Evolutionary conservation across 2,888 invertebrate species (phyloP), one percentile per base, ranked within the genome.

Genomic region (Clostera curtula): DNA sequence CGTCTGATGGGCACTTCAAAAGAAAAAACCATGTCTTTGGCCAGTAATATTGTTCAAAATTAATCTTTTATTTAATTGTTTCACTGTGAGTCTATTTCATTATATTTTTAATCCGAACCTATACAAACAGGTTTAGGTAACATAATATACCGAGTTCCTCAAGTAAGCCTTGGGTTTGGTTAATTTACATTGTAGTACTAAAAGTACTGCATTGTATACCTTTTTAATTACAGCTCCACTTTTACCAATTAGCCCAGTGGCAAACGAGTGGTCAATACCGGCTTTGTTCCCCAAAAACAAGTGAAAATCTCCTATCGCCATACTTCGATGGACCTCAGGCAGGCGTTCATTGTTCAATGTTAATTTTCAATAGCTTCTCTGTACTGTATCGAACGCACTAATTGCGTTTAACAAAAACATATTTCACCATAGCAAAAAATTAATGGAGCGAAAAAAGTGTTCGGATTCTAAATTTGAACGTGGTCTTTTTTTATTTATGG

Each of bases 231-330:
- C 70, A 73, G 62, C 66, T 62, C 66, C 62, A 77, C 77, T 83
- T 80, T 82, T 82, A 77, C 82, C 76, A 79, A 82, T 82, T 82
- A 79, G 59, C 56, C 56, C 39, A 51, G 48, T 47, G 43, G 48
- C 52, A 61, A 70, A 64, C 67, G 69, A 63, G 51, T 59, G 47
- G 38, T 44, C 49, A 48, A 68, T 65, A 75, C 54, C 27, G 34
- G 61, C 75, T 70, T 77, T 80, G 77, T 79, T 76, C 72, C 62
- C 66, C 25, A 62, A 71, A n/a, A 74, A 72, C 67, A 66, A 71
- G 71, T 72, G 70, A 75, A 74, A 73, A 70, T 66, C 55, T 57
- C 55, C 48, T 60, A 61, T 64, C 54, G 70, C 61, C 68, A 74
- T 57, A 75, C 65, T 76, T 61, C 49, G 39, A 29, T 47, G 43